Percentiles rank a stretch among this genome's conserved stretches.
phyloP scores from a whole-genome alignment of 2,113 vertebrate species.

The Labeo catla region DNA sequence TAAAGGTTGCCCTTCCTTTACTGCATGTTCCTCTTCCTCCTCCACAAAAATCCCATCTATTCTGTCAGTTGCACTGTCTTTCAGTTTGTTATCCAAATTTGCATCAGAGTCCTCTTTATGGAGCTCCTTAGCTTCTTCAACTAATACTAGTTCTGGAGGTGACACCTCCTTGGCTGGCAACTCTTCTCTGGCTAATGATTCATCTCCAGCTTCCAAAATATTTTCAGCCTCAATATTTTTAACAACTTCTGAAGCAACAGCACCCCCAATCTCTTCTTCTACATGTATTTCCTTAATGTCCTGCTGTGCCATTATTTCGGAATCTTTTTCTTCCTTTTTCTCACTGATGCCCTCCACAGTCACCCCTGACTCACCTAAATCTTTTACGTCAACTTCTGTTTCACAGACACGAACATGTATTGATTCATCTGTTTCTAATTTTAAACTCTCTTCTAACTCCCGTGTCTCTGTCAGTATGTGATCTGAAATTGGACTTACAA shows the following conservation, averaged over 20 bases:
- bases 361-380: conserved; percentile 45
- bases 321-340: not conserved
- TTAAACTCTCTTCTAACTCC: conserved; percentile 46
- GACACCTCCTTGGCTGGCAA: conserved; percentile 23
- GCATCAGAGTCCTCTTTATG: not conserved
- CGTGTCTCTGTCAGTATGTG: conserved; percentile 48
- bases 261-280: conserved; percentile 66
- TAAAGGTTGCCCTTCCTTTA: not conserved
- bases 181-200: conserved; percentile 32
- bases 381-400: conserved; percentile 50
- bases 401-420: conserved; percentile 52
- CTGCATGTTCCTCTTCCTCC: conserved; percentile 5
- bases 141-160: not conserved
- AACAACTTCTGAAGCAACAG: conserved; percentile 71
- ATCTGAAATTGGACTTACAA: conserved; percentile 39
- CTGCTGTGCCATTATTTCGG: conserved; percentile 34
- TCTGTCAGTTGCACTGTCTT: not conserved
- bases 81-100: not conserved
- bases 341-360: conserved; percentile 54
- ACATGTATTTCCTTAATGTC: conserved; percentile 55
- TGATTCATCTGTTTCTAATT: conserved; percentile 35
- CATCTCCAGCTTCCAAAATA: conserved; percentile 59
- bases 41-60: not conserved
- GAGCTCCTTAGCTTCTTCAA: conserved; percentile 28
- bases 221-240: conserved; percentile 71